Evolutionary conservation across 1,140 invertebrate species (phyloP), one percentile per base, ranked within the genome.

Genomic region (Arion vulgaris): DNA sequence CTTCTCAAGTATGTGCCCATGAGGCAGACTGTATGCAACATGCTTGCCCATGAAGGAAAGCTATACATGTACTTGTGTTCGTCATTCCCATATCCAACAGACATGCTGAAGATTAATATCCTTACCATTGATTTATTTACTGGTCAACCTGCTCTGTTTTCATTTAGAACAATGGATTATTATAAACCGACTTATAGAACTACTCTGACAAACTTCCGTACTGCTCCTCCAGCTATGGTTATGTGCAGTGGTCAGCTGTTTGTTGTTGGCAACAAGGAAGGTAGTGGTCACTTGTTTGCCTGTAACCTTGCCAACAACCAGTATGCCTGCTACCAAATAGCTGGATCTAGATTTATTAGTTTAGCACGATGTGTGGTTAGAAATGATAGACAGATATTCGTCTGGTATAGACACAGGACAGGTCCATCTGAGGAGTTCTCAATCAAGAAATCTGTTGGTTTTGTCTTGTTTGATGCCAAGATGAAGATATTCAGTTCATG

Each of bases 341-440:
- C 90, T 23, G 88, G 90, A 0, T 87, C 90, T 77, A 83, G 91
- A 34, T 91, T 91, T 81, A 89, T 91, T 36, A 91, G 90, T 82
- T 81, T 91, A 51, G 89, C 89, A 36, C 82, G 90, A 73, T 88
- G 87, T 69, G 88, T 87, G 66, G 88, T 90, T 0, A 88, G 88
- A 79, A 87, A 87, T 82, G 86, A 91, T 57, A 75, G 88, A 36
- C 88, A 88, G 71, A 86, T 91, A 72, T 91, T 88, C 83, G 80
- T 91, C 26, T 91, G 91, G 91, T 91, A 86, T 75, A 84, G 91
- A 69, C 90, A 91, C 82, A 83, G 91, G 39, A 91, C 89, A 69
- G 91, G 91, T 39, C 90, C 89, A 36, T 91, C 90, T 36, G 91
- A 91, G 83, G 91, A 91, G 72, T 91, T 90, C 82, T 89, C 89